Evolutionary conservation across 2,797 vertebrate species (phyloP).

Genomic region (Muscicapa striata): DNA sequence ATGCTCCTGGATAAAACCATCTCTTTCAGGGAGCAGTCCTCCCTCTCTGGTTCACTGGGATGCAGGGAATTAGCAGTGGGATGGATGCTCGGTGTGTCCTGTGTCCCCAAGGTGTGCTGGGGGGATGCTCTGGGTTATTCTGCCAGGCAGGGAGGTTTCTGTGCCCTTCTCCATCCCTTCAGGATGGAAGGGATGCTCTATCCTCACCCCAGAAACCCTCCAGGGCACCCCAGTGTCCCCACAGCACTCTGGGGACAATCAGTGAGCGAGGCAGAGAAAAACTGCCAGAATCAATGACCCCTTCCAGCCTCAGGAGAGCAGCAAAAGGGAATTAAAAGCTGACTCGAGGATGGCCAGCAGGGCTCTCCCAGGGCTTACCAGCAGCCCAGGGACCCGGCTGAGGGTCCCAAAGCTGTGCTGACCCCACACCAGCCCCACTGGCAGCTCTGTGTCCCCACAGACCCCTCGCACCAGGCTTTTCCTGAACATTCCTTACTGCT

Average conservation of each 20-base stretch:
- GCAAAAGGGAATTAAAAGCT: neutral
- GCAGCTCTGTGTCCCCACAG: neutral
- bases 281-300: fast-evolving
- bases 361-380: neutral
- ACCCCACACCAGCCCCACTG: neutral
- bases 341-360: neutral
- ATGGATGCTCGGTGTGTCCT: neutral
- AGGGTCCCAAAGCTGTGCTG: neutral
- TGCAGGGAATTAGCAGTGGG: neutral
- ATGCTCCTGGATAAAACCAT: neutral
- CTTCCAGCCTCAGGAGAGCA: neutral
- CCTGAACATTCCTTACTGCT: neutral
- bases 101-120: fast-evolving
- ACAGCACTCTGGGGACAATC: fast-evolving
- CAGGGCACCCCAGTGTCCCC: neutral
- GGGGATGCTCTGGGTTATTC: neutral
- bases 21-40: fast-evolving
- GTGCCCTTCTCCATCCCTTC: neutral
- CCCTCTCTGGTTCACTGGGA: neutral
- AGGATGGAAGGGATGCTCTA: neutral
- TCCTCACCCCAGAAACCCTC: neutral
- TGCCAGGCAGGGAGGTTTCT: neutral
- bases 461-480: fast-evolving
- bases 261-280: fast-evolving
- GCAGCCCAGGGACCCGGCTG: neutral